phyloP scores from a whole-genome alignment of 2,888 invertebrate genomes.

The Blastobasis adustella region DNA sequence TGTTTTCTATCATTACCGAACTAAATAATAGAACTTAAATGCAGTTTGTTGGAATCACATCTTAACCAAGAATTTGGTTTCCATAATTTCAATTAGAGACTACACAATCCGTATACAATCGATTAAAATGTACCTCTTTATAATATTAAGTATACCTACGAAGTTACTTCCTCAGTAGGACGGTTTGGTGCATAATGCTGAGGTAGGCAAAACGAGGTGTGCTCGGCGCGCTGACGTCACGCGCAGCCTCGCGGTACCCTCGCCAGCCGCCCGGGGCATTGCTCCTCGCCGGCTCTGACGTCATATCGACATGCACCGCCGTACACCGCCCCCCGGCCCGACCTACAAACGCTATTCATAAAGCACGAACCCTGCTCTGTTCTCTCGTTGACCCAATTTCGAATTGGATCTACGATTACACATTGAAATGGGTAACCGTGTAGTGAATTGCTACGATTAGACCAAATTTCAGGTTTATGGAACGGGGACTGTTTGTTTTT shows the following conservation, averaged over 20 bases:
- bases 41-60: too few species aligned
- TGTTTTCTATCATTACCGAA: too few species aligned
- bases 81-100: too few species aligned
- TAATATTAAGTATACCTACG: too few species aligned
- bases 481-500: too few species aligned
- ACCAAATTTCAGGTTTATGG: not conserved
- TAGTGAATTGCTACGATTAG: not conserved
- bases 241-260: constrained; percentile 20
- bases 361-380: constrained; percentile 22
- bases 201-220: constrained; percentile 15
- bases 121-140: too few species aligned
- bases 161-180: too few species aligned
- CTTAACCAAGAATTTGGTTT: too few species aligned
- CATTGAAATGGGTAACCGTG: constrained; percentile 3
- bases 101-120: too few species aligned
- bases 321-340: constrained; percentile 12
- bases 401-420: constrained; percentile 8
- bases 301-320: constrained; percentile 22
- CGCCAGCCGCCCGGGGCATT: constrained; percentile 29
- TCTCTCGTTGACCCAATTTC: constrained; percentile 36
- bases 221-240: constrained; percentile 38
- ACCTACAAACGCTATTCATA: constrained; percentile 17
- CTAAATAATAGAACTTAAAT: too few species aligned
- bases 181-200: constrained; percentile 5
- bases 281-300: constrained; percentile 29